Percentiles rank a stretch among this genome's conserved stretches.
phyloP scores from a whole-genome alignment of 2,888 invertebrate species.

The Caenorhabditis drosophilae region DNA sequence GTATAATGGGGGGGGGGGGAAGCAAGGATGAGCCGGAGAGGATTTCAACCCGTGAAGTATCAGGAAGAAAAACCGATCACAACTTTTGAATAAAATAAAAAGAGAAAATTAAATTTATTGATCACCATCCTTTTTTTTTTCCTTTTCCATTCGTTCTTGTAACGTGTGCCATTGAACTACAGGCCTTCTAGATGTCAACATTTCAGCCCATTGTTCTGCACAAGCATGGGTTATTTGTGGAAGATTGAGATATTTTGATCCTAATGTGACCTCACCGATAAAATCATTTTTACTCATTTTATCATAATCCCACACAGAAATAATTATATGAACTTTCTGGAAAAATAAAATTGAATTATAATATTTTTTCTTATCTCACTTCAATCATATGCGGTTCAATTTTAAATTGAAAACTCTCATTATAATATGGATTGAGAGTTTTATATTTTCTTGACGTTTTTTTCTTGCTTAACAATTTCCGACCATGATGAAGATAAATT shows the following conservation, averaged over 20 bases:
- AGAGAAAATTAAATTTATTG: no score
- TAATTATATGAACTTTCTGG: constrained; percentile 52
- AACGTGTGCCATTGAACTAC: constrained; percentile 69
- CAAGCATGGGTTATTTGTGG: constrained; percentile 50
- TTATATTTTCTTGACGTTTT: constrained; percentile 68
- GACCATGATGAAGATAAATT: constrained; percentile 65
- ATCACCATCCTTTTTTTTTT: constrained; percentile 47
- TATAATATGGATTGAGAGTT: constrained; percentile 64
- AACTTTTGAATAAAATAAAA: background rate
- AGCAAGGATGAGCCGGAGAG: background rate
- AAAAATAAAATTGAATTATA: constrained; percentile 1
- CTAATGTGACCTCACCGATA: constrained; percentile 64
- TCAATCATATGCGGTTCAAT: constrained; percentile 63
- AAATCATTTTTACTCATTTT: constrained; percentile 69
- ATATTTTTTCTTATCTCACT: constrained; percentile 21
- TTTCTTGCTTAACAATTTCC: constrained; percentile 66
- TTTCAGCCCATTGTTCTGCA: constrained; percentile 67
- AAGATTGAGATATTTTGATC: constrained; percentile 54
- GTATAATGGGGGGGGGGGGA: background rate
- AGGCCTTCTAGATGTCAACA: constrained; percentile 64
- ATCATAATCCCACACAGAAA: constrained; percentile 68
- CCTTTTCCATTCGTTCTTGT: constrained; percentile 57
- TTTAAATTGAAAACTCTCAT: constrained; percentile 69
- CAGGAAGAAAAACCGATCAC: background rate
- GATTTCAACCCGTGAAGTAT: background rate